Evolutionary conservation across 2,113 vertebrate genomes (phyloP).

Genomic region (Chlamydotis undulata): DNA sequence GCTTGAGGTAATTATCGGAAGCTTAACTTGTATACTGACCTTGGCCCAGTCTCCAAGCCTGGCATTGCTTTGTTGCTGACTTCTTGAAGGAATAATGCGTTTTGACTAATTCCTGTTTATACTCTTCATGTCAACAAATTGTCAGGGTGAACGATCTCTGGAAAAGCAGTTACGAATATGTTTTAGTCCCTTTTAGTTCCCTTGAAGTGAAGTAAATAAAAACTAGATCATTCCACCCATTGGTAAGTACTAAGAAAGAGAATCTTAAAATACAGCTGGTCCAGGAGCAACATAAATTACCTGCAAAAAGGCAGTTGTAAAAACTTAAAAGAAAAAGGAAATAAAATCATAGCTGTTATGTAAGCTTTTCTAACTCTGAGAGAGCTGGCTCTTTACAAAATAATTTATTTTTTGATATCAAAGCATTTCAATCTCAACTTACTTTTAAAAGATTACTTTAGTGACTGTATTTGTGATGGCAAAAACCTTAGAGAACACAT

Average conservation of each 20-base stretch:
- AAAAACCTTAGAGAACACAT: constrained; percentile 56
- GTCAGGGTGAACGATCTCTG: not conserved
- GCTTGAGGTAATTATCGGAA: not conserved
- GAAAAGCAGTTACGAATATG: not conserved
- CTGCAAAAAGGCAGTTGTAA: not conserved
- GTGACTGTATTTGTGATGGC: constrained; percentile 35
- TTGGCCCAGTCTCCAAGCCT: not conserved
- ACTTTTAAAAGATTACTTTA: constrained; percentile 49
- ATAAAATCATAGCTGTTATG: not conserved
- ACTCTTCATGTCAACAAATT: not conserved
- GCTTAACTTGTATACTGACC: not conserved
- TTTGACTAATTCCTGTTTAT: not conserved
- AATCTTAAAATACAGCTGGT: not conserved
- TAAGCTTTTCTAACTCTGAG: not conserved
- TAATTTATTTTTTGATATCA: constrained; percentile 4
- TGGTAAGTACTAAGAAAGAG: not conserved
- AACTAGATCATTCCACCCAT: too few relatives aligned
- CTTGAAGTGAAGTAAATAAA: not conserved
- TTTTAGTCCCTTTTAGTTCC: not conserved
- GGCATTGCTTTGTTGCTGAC: not conserved
- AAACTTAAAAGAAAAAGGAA: not conserved
- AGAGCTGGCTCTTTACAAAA: not conserved
- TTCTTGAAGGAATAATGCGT: not conserved
- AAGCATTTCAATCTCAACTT: constrained; percentile 30
- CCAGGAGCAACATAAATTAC: not conserved